phyloP scores from a whole-genome alignment of 2,797 vertebrate species.

The Brachyrhaphis roseni region DNA sequence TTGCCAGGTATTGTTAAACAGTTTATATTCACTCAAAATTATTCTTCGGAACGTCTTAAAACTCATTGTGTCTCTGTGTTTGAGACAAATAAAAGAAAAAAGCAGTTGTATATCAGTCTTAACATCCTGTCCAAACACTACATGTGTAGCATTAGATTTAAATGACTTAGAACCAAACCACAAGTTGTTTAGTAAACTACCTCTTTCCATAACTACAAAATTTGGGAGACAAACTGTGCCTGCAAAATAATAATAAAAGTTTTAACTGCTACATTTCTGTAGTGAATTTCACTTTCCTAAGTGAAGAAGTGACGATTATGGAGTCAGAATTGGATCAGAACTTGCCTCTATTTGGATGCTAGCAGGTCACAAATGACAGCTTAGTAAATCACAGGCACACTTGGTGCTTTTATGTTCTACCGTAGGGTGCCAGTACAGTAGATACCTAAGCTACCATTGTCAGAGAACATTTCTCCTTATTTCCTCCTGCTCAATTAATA shows the following conservation, averaged over 20 bases:
- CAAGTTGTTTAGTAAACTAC: background rate
- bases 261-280: background rate
- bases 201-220: background rate
- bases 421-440: background rate
- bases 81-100: background rate
- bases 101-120: background rate
- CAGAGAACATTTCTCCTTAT: background rate
- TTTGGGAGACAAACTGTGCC: background rate
- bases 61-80: background rate
- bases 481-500: background rate
- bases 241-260: background rate
- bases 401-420: background rate
- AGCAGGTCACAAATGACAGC: background rate
- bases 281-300: background rate
- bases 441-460: background rate
- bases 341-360: background rate
- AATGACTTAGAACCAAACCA: background rate
- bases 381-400: background rate
- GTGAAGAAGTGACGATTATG: background rate
- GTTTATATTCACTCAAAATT: background rate
- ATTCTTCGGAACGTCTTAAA: background rate
- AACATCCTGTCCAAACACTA: background rate
- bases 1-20: background rate
- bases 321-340: background rate
- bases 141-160: background rate